Evolutionary conservation across 2,797 vertebrate species (phyloP), one percentile per base, ranked within the genome.

Genomic region (Lagorchestes hirsutus): DNA sequence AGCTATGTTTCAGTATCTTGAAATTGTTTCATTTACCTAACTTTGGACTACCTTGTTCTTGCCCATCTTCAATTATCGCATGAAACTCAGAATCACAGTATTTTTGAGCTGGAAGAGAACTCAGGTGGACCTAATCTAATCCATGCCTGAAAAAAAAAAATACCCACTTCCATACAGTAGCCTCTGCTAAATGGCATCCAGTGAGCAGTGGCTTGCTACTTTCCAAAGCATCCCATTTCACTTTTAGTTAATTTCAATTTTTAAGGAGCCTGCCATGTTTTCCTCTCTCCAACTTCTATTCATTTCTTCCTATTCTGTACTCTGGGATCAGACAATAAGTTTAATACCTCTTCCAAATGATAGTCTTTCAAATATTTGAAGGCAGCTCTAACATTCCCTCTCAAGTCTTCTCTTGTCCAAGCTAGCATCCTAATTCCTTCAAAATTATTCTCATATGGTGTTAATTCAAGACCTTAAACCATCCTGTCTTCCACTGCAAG

Each of bases 61-160:
- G 93, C 59, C 94, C 92, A 54, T 90, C 90, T 34, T 34, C 56
- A 28, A 90, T 94, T 59, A 95, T 55, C 92, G 40, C 97, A 94
- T 2, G 9, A 50, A 24, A 90, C 57, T 62, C 54, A n/a, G 34
- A 58, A 5, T 57, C 67, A 87, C 27, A 46, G 5, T 10, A 50
- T 46, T 87, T 27, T 87, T 8, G 22, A 46, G 9, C 24, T 82
- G 74, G 14, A 74, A 18, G 9, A 18, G 34, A 74, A 5, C 12
- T n/a, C 31, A 67, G 13, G 1, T 67, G 57, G 57, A 34, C 3
- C 59, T 67, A 16, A 34, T 67, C 13, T 67, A 34, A 67, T 16
- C 0, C 31, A 34, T 67, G 34, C 31, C 59, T 62, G 59, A 34
- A 62, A 62, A 14, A 62, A 12, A 62, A 62, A 12, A 62, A 34